Base-by-base conservation (phyloP, 2,888 invertebrate species). In the Orthosia gothica region DNA sequence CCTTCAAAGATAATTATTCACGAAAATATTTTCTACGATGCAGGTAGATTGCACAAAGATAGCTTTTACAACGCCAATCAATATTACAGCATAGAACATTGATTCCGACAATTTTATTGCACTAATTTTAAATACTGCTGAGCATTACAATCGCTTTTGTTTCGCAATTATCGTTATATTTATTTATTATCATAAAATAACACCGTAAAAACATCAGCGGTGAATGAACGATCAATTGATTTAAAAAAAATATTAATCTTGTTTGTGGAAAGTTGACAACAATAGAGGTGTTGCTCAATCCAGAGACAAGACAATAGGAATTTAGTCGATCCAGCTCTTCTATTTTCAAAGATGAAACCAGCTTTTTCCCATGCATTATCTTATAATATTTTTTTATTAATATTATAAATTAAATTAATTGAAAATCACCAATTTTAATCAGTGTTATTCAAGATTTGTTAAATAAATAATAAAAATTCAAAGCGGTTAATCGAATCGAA, bases 191-290 rank as follows among this genome's bases (percentile, higher is more conserved):
- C 93, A 93, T 94, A 93, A 93, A 95, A 94, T 92, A 94, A 94
- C 95, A 96, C 96, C 95, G 93, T 95, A 94, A 96, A 96, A 96
- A 96, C 95, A 95, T 94, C 95, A 94, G 96, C 95, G 96, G 96
- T 96, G 96, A 96, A 95, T 96, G 96, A 96, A 96, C 95, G 95
- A 96, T 95, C 95, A 94, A 94, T 91, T 95, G 94, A 95, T 93
- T 93, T 93, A 93, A 94, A 93, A 94, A 93, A 93, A 87, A 87
- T 90, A 83, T 86, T 87, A 80, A 70, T 83, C 76, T 91, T 93
- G 92, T 94, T 91, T 93, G 91, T 94, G 92, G 89, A 79, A 86
- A 88, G 84, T 90, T 92, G 92, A 93, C 92, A 93, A 91, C 85
- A 88, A 79, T 89, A 92, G 91, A 89, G 92, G 75, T 88, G 85